A percentile compares a stretch with the other conserved stretches of the same genome.
Evolutionary conservation across 2,797 vertebrate genomes (phyloP).

Genomic region (Anas capensis): DNA sequence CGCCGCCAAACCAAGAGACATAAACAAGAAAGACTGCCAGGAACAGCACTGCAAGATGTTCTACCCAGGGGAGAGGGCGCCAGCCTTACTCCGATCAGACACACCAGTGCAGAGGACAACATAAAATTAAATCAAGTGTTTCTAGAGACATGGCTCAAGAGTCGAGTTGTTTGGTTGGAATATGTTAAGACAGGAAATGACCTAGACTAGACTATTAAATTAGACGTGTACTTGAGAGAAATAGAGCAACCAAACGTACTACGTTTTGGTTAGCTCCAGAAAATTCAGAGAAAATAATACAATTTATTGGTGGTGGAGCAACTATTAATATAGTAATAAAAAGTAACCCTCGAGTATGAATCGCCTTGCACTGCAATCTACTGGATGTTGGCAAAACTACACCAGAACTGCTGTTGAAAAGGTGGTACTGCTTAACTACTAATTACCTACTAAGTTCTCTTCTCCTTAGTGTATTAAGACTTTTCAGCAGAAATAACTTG

Average conservation of each 20-base stretch:
- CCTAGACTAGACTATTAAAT: neutral
- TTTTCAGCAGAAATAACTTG: neutral
- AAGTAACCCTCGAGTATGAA: neutral
- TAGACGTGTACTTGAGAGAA: neutral
- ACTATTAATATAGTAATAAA: slow-evolving; percentile 27
- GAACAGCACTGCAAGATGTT: slow-evolving; percentile 67
- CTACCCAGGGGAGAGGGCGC: slow-evolving; percentile 62
- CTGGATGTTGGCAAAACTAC: slow-evolving; percentile 65
- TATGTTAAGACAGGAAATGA: slow-evolving; percentile 34
- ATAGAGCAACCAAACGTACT: neutral
- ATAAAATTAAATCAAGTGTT: slow-evolving; percentile 48
- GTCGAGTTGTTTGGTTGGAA: neutral
- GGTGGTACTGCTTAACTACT: neutral
- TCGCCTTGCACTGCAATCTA: slow-evolving; percentile 66
- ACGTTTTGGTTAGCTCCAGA: neutral
- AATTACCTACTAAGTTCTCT: neutral
- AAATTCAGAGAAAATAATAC: slow-evolving; percentile 32
- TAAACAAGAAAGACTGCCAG: slow-evolving; percentile 74
- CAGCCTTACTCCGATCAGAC: slow-evolving; percentile 48
- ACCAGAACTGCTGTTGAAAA: slow-evolving; percentile 4
- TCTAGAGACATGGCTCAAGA: slow-evolving; percentile 32
- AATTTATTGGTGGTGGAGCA: neutral
- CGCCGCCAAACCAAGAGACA: slow-evolving; percentile 73
- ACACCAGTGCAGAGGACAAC: slow-evolving; percentile 44
- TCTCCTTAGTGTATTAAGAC: neutral